Base-by-base conservation (phyloP, 2,797 vertebrate species). In the Pseudomugil tenellus region DNA sequence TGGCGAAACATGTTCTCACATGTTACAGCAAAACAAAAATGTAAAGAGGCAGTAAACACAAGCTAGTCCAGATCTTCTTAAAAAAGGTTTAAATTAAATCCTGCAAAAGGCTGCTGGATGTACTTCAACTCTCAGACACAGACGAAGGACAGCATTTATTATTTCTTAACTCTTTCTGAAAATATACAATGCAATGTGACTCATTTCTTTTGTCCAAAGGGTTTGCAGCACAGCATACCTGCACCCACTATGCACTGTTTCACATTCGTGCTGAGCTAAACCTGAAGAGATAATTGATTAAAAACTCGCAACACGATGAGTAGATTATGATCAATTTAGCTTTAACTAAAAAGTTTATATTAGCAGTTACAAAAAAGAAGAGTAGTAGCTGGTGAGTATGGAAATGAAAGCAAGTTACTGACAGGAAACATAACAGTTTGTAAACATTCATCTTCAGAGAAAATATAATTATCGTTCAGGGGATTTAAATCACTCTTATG, bases 361-460 rank as follows among this genome's bases (percentile, higher is more conserved):
- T 17, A 53, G 51, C 51, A 16, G 14, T 16, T 17, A 21, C n/a
- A n/a, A 26, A 53, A 12, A 16, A 26, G 49, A 25, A 28, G 25
- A 7, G 25, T 52, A 16, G 25, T 25, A 28, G 49, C 25, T 28
- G 5, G 25, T 52, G 14, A 28, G 25, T n/a, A 11, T 21, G 13
- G 48, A 67, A 21, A 23, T 26, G 43, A 67, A 59, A 39, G 21
- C 11, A n/a, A 41, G 43, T 19, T 51, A 16, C 41, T 58, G 53
- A 19, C 59, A 48, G 26, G 43, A 63, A 58, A 26, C 19, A 63
- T 57, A 69, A 21, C 58, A 23, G 29, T 51, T 71, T 49, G 67
- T n/a, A 64, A 51, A 62, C 17, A 51, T 83, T 67, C 37, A 60
- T 26, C 63, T 77, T 54, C 56, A 63, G 19, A 52, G 58, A 62